Evolutionary conservation across 2,888 invertebrate genomes (phyloP).

Genomic region (Ferdinandea cuprea): DNA sequence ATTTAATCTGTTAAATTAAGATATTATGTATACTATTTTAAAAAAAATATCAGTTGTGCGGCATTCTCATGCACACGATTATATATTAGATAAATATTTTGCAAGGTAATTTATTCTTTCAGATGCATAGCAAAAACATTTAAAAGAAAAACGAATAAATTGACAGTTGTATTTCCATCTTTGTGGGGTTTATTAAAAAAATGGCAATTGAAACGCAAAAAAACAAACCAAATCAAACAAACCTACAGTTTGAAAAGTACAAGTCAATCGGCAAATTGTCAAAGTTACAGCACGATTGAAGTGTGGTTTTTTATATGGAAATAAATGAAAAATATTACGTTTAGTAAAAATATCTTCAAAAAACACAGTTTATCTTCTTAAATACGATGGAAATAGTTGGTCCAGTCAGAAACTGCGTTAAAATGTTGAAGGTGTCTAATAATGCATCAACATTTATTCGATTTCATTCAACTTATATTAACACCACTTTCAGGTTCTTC

Average conservation of each 20-base stretch:
- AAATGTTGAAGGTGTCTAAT: constrained; percentile 76
- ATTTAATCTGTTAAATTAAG: too few relatives aligned
- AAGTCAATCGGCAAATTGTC: constrained; percentile 22
- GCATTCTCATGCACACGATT: too few relatives aligned
- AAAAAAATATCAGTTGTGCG: too few relatives aligned
- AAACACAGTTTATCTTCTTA: background rate
- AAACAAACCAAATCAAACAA: constrained; percentile 10
- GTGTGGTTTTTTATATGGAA: constrained; percentile 12
- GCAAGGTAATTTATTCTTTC: too few relatives aligned
- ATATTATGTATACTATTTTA: too few relatives aligned
- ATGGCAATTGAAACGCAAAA: too few relatives aligned
- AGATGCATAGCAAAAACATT: too few relatives aligned
- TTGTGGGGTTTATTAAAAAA: too few relatives aligned
- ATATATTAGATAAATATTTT: too few relatives aligned
- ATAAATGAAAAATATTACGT: background rate
- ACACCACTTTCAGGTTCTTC: constrained; percentile 63
- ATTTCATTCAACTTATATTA: constrained; percentile 6
- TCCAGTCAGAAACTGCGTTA: constrained; percentile 76
- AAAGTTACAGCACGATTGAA: constrained; percentile 57
- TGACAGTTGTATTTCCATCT: too few relatives aligned
- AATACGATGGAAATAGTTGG: constrained; percentile 76
- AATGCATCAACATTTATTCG: background rate
- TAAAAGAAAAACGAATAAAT: too few relatives aligned
- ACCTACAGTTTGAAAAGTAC: constrained; percentile 18
- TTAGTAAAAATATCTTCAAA: constrained; percentile 1